A percentile compares a stretch with the other conserved stretches of the same genome.
Evolutionary conservation across 2,797 vertebrate species (phyloP).

Genomic region (Cheirogaleus major): DNA sequence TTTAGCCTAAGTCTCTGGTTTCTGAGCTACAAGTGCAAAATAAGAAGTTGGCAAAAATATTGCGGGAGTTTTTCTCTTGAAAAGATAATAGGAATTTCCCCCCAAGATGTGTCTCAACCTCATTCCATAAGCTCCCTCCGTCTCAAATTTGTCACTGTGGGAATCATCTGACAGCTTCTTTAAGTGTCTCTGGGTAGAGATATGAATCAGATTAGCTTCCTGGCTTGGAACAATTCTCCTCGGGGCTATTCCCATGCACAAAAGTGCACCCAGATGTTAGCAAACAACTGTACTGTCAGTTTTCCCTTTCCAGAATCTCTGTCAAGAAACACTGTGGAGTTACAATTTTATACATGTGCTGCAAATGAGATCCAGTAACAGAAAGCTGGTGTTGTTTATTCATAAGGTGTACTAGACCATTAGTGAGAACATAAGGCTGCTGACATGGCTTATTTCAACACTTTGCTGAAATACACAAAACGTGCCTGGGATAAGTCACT

Average conservation of each 20-base stretch:
- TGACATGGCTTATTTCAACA: conserved; percentile 40
- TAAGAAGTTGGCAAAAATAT: not conserved
- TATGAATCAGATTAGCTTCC: conserved; percentile 40
- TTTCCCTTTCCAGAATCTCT: conserved; percentile 20
- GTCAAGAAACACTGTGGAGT: conserved; percentile 57
- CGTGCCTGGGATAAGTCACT: not conserved
- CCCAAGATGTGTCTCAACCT: not conserved
- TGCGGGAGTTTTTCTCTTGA: not conserved
- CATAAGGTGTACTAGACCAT: conserved; percentile 57
- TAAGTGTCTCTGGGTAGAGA: conserved; percentile 48
- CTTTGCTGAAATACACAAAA: not conserved
- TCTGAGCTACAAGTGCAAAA: not conserved
- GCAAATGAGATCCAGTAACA: conserved; percentile 15
- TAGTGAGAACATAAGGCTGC: not conserved
- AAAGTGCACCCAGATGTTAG: conserved; percentile 62
- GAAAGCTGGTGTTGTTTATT: conserved; percentile 76
- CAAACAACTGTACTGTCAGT: conserved; percentile 43
- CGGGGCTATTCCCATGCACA: not conserved
- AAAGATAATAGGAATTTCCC: not conserved
- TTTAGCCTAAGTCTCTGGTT: not conserved
- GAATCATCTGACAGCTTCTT: conserved; percentile 54
- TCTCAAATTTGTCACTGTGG: conserved; percentile 48
- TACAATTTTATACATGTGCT: conserved; percentile 59
- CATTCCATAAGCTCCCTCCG: not conserved
- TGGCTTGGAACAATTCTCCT: conserved; percentile 40